Conservation (phyloP, 2,888 invertebrate genomes). For the Drosophila austrosaltans region DNA sequence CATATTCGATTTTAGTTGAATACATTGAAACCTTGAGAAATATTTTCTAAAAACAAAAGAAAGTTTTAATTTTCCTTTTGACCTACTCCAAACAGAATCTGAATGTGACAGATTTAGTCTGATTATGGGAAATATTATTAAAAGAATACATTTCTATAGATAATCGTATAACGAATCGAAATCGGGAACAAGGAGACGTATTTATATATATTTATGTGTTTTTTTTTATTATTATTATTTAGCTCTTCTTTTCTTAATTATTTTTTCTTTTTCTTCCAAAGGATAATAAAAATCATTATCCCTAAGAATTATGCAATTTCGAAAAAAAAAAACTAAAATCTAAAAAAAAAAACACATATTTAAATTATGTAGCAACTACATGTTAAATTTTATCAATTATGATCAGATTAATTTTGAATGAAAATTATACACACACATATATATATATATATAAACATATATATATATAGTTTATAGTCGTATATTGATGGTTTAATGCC, state of each 20-base stretch:
- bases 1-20: too few species aligned
- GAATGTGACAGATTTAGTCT: too few species aligned
- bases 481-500: conserved; percentile 40
- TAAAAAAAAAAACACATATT: conserved; percentile 56
- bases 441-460: conserved; percentile 18
- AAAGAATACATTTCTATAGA: too few species aligned
- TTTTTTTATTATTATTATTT: neutral
- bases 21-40: too few species aligned
- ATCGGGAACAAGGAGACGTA: neutral
- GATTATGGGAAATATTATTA: too few species aligned
- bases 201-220: neutral
- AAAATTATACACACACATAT: conserved; percentile 26
- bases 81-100: too few species aligned
- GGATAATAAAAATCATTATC: conserved; percentile 23
- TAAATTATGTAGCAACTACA: conserved; percentile 77
- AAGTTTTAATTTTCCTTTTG: too few species aligned
- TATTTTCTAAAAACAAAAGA: too few species aligned
- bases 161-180: neutral
- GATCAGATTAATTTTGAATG: conserved; percentile 48
- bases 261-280: too few species aligned
- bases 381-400: conserved; percentile 68
- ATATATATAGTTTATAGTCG: conserved; percentile 17
- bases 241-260: neutral
- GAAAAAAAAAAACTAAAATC: conserved; percentile 29
- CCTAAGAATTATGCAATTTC: conserved; percentile 23